These are phyloP conservation scores for Heliconius ethilla DNA, from an alignment of 2,888 invertebrate genomes.

Conservation along the genomic window DNA sequence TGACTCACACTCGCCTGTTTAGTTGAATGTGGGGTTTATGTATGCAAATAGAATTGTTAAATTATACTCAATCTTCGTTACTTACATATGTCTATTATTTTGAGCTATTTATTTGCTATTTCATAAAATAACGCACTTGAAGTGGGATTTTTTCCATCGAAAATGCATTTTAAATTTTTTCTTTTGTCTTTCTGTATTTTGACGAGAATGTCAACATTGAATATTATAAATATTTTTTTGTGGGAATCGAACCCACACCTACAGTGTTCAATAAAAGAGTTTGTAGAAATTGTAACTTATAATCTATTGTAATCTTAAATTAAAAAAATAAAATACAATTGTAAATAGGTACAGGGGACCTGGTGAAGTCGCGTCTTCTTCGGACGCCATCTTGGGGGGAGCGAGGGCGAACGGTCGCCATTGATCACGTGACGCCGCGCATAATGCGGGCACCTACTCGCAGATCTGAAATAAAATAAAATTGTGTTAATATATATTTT, in stretches of 20 bases:
- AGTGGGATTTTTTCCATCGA: background rate
- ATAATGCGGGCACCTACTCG: slow-evolving; percentile 52
- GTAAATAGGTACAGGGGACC: slow-evolving; percentile 62
- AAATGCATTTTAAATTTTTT: background rate
- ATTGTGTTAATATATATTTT: slow-evolving; percentile 2
- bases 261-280: background rate
- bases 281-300: background rate
- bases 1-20: slow-evolving; percentile 41
- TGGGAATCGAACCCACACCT: background rate
- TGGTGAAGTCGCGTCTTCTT: slow-evolving; percentile 71
- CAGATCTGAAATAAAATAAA: slow-evolving; percentile 55
- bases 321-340: slow-evolving; percentile 43
- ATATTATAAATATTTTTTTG: background rate
- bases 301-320: background rate
- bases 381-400: slow-evolving; percentile 77
- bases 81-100: background rate
- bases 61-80: slow-evolving; percentile 21
- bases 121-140: background rate
- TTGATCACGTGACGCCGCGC: slow-evolving; percentile 65
- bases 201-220: background rate
- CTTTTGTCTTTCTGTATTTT: background rate
- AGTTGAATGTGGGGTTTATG: slow-evolving; percentile 28
- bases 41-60: slow-evolving; percentile 24
- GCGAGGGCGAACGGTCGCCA: slow-evolving; percentile 73
- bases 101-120: background rate